Evolutionary conservation across 2,113 vertebrate species (phyloP).

Genomic region (Amazona vittata): DNA sequence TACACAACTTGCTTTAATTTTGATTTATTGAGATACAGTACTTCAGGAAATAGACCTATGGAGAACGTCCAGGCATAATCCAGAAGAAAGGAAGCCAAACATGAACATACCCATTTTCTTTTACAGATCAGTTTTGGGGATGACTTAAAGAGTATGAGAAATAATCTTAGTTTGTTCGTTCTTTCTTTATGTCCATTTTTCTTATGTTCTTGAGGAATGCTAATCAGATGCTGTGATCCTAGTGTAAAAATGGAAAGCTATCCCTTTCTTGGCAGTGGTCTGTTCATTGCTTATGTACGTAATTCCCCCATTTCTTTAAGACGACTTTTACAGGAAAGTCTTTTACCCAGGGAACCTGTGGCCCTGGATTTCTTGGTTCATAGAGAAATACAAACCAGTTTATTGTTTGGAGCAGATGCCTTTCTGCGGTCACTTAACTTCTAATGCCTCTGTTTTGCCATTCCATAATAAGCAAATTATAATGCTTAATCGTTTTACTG

Average conservation of each 20-base stretch:
- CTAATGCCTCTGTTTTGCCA: neutral
- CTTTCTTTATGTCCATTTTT: neutral
- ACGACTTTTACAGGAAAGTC: neutral
- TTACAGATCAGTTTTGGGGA: neutral
- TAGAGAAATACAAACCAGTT: neutral
- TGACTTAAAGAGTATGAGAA: neutral
- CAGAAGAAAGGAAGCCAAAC: neutral
- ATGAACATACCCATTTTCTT: neutral
- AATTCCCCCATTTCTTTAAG: neutral
- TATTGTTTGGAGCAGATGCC: neutral
- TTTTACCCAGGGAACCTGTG: neutral
- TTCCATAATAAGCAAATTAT: neutral
- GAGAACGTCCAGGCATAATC: neutral
- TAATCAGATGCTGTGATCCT: neutral
- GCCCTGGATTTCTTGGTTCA: neutral
- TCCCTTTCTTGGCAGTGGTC: neutral
- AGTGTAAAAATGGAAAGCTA: neutral
- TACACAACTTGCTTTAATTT: neutral
- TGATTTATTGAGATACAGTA: neutral
- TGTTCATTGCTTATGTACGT: neutral
- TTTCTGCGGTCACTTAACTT: neutral
- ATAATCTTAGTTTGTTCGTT: neutral
- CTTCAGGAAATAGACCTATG: neutral
- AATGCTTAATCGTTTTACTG: neutral
- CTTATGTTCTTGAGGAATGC: neutral